Percentiles rank a stretch among this genome's conserved stretches.
Evolutionary conservation across 2,113 vertebrate genomes (phyloP).

Genomic region (Lamprotornis superbus): DNA sequence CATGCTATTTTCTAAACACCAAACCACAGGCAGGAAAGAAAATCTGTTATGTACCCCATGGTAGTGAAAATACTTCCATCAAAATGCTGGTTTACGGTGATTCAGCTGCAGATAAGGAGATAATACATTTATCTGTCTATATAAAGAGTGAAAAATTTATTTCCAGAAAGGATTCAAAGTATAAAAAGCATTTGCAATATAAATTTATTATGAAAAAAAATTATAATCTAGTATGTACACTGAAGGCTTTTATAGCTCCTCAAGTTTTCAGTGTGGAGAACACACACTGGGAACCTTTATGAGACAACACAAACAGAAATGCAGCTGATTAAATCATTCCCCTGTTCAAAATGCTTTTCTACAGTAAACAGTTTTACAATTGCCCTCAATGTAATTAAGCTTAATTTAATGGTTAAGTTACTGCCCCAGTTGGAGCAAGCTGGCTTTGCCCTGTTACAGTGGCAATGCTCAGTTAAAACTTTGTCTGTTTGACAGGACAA

Average conservation of each 20-base stretch:
- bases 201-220: neutral
- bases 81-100: neutral
- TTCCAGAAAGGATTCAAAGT: neutral
- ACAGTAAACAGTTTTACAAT: neutral
- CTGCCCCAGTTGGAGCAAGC: neutral
- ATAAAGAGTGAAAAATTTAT: neutral
- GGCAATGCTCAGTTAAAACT: neutral
- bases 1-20: neutral
- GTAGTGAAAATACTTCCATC: neutral
- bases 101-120: neutral
- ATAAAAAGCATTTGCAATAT: neutral
- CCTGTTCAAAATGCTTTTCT: neutral
- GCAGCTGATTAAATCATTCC: neutral
- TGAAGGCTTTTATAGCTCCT: neutral
- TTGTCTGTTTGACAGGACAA: neutral
- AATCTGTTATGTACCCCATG: neutral
- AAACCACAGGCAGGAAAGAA: neutral
- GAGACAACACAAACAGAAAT: slow-evolving; percentile 1
- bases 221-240: neutral
- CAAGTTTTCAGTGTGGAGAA: neutral
- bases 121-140: neutral
- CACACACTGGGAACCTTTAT: neutral
- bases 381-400: neutral
- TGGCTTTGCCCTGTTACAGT: neutral
- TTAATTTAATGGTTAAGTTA: neutral